phyloP scores from a whole-genome alignment of 2,888 invertebrate species.

The Leptinotarsa peninsularis region DNA sequence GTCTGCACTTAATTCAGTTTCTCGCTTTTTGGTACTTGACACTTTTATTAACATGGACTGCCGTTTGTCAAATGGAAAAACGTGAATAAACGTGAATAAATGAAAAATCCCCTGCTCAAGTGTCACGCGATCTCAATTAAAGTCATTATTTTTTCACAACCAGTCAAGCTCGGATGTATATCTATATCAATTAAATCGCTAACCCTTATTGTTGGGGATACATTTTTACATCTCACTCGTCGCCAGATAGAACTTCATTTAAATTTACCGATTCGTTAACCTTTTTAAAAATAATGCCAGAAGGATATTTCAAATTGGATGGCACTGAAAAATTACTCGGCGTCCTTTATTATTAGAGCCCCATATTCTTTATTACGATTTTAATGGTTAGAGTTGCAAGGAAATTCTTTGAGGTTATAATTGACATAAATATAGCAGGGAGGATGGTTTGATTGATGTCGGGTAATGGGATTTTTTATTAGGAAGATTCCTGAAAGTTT shows the following conservation, averaged over 20 bases:
- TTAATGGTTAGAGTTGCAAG: conserved; percentile 30
- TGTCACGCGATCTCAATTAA: conserved; percentile 14
- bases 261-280: conserved; percentile 38
- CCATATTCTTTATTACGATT: conserved; percentile 32
- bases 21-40: conserved; percentile 16
- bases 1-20: conserved; percentile 13
- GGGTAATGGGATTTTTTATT: conserved; percentile 22
- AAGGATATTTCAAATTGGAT: conserved; percentile 32
- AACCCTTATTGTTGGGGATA: conserved; percentile 11
- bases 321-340: conserved; percentile 34
- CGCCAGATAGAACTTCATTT: conserved; percentile 28
- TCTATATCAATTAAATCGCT: conserved; percentile 19
- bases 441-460: conserved; percentile 24
- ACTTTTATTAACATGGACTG: conserved; percentile 4
- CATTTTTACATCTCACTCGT: conserved; percentile 26
- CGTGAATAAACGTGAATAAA: conserved; percentile 1
- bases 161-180: not conserved
- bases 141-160: conserved; percentile 13
- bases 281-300: conserved; percentile 37
- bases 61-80: conserved; percentile 1
- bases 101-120: not conserved
- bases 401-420: conserved; percentile 26
- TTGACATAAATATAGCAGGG: conserved; percentile 28
- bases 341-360: conserved; percentile 34
- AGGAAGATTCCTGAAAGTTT: conserved; percentile 3